A percentile compares a stretch with the other conserved stretches of the same genome.
phyloP scores from a whole-genome alignment of 2,797 vertebrate species.

The Buphagus erythrorhynchus region DNA sequence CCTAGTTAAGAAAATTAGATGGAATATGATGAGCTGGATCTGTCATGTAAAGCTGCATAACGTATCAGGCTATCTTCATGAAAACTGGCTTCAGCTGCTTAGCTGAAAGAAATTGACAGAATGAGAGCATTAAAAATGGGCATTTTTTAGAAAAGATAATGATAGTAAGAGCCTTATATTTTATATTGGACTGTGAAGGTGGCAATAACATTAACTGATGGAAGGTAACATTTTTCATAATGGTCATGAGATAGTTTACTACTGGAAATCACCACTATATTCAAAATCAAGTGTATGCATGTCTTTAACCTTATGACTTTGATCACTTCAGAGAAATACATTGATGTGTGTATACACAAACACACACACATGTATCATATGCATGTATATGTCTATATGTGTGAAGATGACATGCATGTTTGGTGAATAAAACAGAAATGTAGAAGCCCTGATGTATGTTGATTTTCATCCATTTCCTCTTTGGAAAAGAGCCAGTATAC shows the following conservation, averaged over 20 bases:
- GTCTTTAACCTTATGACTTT: neutral
- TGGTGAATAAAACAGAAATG: neutral
- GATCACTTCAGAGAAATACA: neutral
- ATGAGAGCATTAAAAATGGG: neutral
- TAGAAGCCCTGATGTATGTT: neutral
- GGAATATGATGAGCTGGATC: neutral
- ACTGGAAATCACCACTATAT: neutral
- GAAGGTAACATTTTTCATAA: neutral
- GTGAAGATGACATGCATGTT: neutral
- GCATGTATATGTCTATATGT: neutral
- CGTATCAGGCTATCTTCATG: neutral
- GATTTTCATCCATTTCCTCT: neutral
- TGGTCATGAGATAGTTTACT: neutral
- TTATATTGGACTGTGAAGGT: neutral
- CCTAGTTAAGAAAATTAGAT: neutral
- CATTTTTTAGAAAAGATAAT: neutral
- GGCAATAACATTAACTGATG: neutral
- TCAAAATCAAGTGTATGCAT: neutral
- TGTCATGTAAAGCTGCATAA: neutral
- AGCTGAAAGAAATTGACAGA: constrained; percentile 5
- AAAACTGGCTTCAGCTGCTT: neutral
- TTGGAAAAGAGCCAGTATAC: neutral
- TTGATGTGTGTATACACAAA: neutral
- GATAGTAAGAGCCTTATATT: neutral
- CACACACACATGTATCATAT: fast-evolving